Conservation (phyloP, 2,888 invertebrate genomes). For the Orchestes rusci region DNA sequence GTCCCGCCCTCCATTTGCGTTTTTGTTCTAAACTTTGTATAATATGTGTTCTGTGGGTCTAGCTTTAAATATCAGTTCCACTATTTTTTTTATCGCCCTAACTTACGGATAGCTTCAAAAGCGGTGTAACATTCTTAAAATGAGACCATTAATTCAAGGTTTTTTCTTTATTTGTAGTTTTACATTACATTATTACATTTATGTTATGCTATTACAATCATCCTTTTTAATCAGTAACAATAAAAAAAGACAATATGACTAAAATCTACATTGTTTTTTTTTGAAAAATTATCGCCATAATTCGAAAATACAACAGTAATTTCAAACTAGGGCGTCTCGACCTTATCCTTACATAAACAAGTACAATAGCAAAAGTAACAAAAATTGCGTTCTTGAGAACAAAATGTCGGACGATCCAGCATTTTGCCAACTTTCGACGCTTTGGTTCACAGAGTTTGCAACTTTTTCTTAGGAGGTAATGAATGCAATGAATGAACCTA, state of each 20-base stretch:
- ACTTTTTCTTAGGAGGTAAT: slow-evolving; percentile 18
- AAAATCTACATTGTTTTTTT: slow-evolving; percentile 35
- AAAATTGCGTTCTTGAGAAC: too few species aligned
- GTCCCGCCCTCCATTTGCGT: too few species aligned
- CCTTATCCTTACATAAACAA: slow-evolving; percentile 22
- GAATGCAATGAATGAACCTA: slow-evolving; percentile 14
- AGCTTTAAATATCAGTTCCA: too few species aligned
- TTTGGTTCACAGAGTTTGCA: slow-evolving; percentile 16
- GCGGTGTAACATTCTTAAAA: slow-evolving; percentile 1
- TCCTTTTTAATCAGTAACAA: slow-evolving; percentile 33
- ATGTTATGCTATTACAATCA: slow-evolving; percentile 41
- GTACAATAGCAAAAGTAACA: slow-evolving; percentile 23
- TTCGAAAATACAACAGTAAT: slow-evolving; percentile 7
- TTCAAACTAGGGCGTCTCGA: slow-evolving; percentile 12
- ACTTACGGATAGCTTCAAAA: too few species aligned
- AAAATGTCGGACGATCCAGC: too few species aligned
- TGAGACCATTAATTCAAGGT: slow-evolving; percentile 9
- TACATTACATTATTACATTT: slow-evolving; percentile 45
- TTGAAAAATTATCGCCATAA: slow-evolving; percentile 31
- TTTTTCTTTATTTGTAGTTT: slow-evolving; percentile 38
- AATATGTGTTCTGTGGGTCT: too few species aligned
- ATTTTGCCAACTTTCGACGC: slow-evolving; percentile 2
- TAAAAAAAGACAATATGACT: slow-evolving; percentile 41
- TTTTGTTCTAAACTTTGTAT: too few species aligned
- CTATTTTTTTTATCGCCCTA: too few species aligned